Evolutionary conservation across 2,888 invertebrate species (phyloP).

Genomic region (Oscheius onirici): DNA sequence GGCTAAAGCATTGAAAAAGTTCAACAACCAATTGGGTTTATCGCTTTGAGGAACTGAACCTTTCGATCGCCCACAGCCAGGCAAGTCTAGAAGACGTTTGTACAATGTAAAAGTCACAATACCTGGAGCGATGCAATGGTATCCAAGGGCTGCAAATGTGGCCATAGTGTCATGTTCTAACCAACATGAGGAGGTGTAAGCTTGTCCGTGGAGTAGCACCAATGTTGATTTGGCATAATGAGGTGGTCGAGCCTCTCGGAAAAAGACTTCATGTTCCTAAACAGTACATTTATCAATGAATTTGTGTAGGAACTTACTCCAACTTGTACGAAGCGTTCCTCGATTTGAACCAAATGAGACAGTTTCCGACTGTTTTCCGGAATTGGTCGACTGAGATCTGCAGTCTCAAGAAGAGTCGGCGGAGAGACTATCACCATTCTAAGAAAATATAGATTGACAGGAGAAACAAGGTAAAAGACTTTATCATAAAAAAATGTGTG

Average conservation of each 20-base stretch:
- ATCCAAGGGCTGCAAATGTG: conserved; percentile 51
- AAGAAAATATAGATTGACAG: background rate
- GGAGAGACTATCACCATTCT: conserved; percentile 26
- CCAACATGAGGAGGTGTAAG: conserved; percentile 55
- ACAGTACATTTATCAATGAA: background rate
- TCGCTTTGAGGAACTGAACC: conserved; percentile 40
- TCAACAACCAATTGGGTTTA: conserved; percentile 44
- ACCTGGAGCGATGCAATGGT: conserved; percentile 47
- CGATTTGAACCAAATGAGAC: conserved; percentile 45
- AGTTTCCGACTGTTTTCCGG: conserved; percentile 56
- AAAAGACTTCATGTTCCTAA: conserved; percentile 49
- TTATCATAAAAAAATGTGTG: background rate
- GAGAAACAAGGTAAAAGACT: background rate
- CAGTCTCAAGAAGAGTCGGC: conserved; percentile 45
- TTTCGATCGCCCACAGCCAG: conserved; percentile 49
- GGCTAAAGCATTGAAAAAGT: conserved; percentile 45
- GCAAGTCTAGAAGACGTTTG: conserved; percentile 37
- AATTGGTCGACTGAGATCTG: conserved; percentile 54
- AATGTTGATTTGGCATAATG: conserved; percentile 54
- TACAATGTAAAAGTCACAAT: background rate
- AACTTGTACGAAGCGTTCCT: conserved; percentile 48
- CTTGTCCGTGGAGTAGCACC: conserved; percentile 56
- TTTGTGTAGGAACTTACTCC: conserved; percentile 34
- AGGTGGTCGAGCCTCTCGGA: conserved; percentile 53
- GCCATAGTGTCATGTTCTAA: conserved; percentile 43